Base-by-base conservation (phyloP, 2,888 invertebrate genomes). In the Agrochola macilenta region DNA sequence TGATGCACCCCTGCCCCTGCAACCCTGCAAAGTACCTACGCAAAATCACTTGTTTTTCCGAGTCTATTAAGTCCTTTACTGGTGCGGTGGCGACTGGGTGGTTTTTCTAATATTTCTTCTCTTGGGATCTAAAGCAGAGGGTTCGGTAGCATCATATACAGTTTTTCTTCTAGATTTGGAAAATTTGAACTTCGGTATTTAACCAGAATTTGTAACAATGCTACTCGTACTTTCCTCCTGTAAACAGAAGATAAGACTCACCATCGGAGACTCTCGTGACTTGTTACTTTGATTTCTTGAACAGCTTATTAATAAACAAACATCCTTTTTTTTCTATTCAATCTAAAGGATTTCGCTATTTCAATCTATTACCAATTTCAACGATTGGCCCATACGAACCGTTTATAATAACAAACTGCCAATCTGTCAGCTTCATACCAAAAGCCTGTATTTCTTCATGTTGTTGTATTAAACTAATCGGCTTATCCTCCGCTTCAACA, bases 381-480 rank as follows among this genome's bases (percentile, higher is more conserved):
- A 77, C 78, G 78, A 81, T 78, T 77, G 78, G 83, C 73, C 83
- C 83, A 82, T 82, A 83, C 76, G 76, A 82, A 78, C 80, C 86
- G 83, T 80, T 85, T 89, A 92, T 84, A 92, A 93, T 90, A 91
- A 92, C 92, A 93, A 93, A 93, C 91, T 91, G 89, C 77, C 86
- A 88, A 90, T 93, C 93, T 94, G 94, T 93, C 92, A 92, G 76
- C 90, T 71, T 75, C 73, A 74, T 74, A 85, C 85, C 91, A 89
- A 92, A 91, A 92, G 92, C 93, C 91, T 92, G 92, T 95, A 93
- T 95, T 95, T 86, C 89, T 89, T 85, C 88, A 88, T 95, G 95
- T 95, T 94, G 94, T 94, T 82, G 90, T 93, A 92, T 95, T 94
- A 92, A 88, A 90, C 93, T 96, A 96, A 96, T 96, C 96, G 96